Base-by-base conservation (phyloP, 2,888 invertebrate species). In the Tenthredo amoena region DNA sequence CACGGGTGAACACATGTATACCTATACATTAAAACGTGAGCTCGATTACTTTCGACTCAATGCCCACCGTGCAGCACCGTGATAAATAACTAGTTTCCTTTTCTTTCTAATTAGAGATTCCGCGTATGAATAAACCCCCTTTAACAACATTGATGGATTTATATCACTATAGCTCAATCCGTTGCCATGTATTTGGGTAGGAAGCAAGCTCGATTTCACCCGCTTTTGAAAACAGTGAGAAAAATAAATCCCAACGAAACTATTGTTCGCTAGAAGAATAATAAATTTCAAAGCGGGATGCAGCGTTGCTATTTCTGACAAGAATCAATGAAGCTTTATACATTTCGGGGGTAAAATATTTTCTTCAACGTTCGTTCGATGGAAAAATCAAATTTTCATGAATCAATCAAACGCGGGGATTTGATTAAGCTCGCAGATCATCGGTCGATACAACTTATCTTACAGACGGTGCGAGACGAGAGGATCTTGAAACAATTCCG, bases 41-140 rank as follows among this genome's bases (percentile, higher is more conserved):
- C 74, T 74, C 74, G 74, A 74, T 74, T 74, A 74, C 43, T 74
- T 74, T 26, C 74, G 43, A 21, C 74, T 74, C 43, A 74, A 43
- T 74, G 43, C 74, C 2, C 40, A 21, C 40, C 21, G 21, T 72
- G 72, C 72, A 72, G 43, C 12, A 43, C 37, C 74, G 74, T 26
- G 43, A 74, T 43, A 21, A 74, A 74, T 74, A 74, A 74, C 74
- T 74, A 43, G 21, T 74, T 74, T 43, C 26, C 74, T 43, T 74
- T 74, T 43, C 43, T 43, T 74, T 74, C 74, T 43, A 43, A 74
- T 43, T 74, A 74, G 40, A 74, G 74, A 74, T 74, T 74, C 74
- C 43, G 31, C n/a, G 43, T 74, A 74, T 21, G 31, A 43, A 74
- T 40, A 74, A 68, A 1, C 40, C 40, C 43, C 43, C 43, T 40